Base-by-base conservation (phyloP, 2,888 invertebrate genomes). In the Rhabditoides inermis region DNA sequence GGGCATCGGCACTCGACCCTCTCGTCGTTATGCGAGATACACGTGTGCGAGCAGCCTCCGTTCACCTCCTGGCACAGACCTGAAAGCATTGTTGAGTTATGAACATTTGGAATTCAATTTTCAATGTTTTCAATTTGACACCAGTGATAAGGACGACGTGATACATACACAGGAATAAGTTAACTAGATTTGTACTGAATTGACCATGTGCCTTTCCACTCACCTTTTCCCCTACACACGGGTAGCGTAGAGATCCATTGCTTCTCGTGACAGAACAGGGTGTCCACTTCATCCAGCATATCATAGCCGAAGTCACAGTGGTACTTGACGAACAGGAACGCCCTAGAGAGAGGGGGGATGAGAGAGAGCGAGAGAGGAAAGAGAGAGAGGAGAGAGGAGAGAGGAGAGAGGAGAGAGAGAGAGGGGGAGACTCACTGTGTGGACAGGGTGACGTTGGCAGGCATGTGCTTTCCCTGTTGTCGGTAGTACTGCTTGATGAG, bases 321-420 rank as follows among this genome's bases (percentile, higher is more conserved):
- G 54, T 75, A 75, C 47, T 70, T 72, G 23, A 70, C 75, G 49
- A 74, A 74, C n/a, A 74, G 69, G 55, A 72, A 74, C 4, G 74
- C 60, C 49, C 49, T 55, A 22, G 47, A 48, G 27, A 39, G 27
- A 1, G 41, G 39, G 39, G 42, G 48, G 44, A 48, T 48, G 44
- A 10, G 4, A 15, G 23, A 10, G n/a, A 18, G 7, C 10, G 7
- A 39, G 10, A 15, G 40, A 10, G 40, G 22, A 39, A 18, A 10
- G 10, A 32, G 32, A 7, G 7, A 10, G 7, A 32, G 35, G 35
- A 32, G 35, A 32, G 35, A 32, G 35, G 15, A 32, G 35, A 32
- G 35, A 32, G 35, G 15, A 15, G 15, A 15, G 15, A 15, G 15
- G 35, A 32, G 35, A 32, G 35, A 32, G 35, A 32, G 35, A 32